phyloP scores from a whole-genome alignment of 2,113 vertebrate genomes.

The Peromyscus polionotus region DNA sequence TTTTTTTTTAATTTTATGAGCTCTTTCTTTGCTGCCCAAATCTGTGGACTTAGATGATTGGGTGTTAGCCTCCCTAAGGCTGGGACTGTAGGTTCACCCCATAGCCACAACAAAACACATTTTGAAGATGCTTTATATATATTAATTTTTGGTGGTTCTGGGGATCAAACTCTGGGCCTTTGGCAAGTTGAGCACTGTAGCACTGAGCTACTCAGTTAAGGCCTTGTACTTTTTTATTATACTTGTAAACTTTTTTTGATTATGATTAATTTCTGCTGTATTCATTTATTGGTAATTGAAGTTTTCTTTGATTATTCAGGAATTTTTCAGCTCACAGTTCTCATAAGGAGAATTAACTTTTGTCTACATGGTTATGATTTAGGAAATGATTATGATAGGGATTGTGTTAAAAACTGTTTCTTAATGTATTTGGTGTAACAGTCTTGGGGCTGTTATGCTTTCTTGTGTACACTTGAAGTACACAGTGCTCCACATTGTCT shows the following conservation, averaged over 20 bases:
- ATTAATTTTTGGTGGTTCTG: background rate
- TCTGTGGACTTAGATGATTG: background rate
- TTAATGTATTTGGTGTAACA: background rate
- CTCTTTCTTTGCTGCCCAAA: background rate
- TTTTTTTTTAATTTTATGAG: background rate
- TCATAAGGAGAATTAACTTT: background rate
- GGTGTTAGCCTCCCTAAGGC: background rate
- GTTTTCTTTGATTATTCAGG: conserved; percentile 3
- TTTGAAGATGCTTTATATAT: background rate
- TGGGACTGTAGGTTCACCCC: background rate
- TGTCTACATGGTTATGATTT: background rate
- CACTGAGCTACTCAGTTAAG: background rate
- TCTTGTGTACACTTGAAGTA: background rate
- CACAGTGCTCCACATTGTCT: background rate
- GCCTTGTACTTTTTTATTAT: conserved; percentile 16
- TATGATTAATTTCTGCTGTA: background rate
- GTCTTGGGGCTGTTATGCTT: background rate
- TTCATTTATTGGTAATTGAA: conserved; percentile 14
- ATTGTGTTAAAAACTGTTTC: background rate
- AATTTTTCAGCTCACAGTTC: conserved; percentile 17
- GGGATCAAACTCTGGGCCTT: background rate
- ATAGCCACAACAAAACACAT: background rate
- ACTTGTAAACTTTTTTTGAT: background rate
- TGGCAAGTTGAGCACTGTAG: background rate
- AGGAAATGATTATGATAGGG: background rate